These are phyloP conservation scores for Hydrochoerus hydrochaeris DNA, from an alignment of 2,113 vertebrate species.

Conservation along the genomic window DNA sequence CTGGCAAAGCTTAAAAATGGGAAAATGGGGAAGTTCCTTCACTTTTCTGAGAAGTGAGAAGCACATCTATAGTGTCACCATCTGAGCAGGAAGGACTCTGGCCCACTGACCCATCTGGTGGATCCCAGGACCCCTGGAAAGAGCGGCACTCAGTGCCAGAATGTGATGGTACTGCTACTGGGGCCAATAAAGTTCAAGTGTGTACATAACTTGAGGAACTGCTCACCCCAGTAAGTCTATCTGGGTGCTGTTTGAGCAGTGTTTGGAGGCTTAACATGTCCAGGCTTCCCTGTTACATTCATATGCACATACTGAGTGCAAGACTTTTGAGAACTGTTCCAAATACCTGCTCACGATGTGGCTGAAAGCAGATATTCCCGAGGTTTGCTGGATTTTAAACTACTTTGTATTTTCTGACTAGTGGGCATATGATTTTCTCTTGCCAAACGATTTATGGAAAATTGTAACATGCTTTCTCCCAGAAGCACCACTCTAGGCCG, in stretches of 20 bases:
- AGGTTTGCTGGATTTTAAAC: not conserved
- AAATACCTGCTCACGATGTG: not conserved
- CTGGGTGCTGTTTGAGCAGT: not conserved
- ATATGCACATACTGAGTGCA: too few relatives aligned
- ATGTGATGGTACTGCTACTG: too few relatives aligned
- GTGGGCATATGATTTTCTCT: not conserved
- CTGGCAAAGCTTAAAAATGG: conserved; percentile 33
- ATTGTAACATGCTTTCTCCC: not conserved
- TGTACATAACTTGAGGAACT: not conserved
- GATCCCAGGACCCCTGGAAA: conserved; percentile 1
- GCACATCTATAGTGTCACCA: conserved; percentile 27
- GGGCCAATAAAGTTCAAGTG: not conserved
- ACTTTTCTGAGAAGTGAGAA: not conserved
- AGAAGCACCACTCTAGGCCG: not conserved
- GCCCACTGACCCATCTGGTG: not conserved
- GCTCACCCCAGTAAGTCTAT: not conserved
- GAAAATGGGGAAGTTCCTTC: not conserved
- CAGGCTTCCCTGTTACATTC: not conserved
- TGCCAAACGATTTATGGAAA: not conserved
- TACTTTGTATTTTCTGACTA: not conserved
- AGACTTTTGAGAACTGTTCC: not conserved
- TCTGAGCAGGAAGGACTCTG: conserved; percentile 55
- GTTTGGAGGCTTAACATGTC: accelerated
- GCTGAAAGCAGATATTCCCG: not conserved
- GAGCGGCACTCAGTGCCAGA: not conserved